Evolutionary conservation across 2,113 vertebrate species (phyloP).

Genomic region (Coregonus clupeaformis): DNA sequence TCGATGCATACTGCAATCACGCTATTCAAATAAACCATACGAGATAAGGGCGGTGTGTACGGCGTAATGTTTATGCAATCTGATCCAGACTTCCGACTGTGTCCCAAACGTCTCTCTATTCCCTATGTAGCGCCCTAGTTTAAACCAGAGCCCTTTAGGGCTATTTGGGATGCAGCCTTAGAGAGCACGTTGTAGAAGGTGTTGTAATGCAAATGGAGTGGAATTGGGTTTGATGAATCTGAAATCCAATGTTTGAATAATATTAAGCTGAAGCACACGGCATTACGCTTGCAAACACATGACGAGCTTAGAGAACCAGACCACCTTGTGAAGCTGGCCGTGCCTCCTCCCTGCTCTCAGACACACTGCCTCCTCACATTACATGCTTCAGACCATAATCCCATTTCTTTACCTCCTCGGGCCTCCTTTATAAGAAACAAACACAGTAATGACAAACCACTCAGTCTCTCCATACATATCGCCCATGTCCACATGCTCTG

Average conservation of each 20-base stretch:
- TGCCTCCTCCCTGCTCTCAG: no score
- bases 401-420: conserved; percentile 26
- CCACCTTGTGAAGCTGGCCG: conserved; percentile 47
- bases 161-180: no score
- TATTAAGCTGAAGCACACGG: conserved; percentile 10
- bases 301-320: conserved; percentile 38
- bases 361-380: conserved; percentile 39
- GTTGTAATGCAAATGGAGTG: conserved; percentile 11
- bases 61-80: not conserved
- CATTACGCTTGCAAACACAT: conserved; percentile 1
- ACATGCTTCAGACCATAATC: conserved; percentile 37
- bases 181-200: not conserved
- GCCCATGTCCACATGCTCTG: not conserved
- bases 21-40: conserved; percentile 13
- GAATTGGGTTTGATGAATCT: conserved; percentile 2
- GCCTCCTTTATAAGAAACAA: conserved; percentile 36
- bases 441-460: conserved; percentile 27
- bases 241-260: not conserved
- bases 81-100: no score
- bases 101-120: no score
- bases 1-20: conserved; percentile 2
- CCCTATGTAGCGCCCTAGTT: no score
- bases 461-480: not conserved
- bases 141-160: no score
- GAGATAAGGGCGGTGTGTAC: not conserved